A percentile compares a stretch with the other conserved stretches of the same genome.
Conservation (phyloP, 2,797 vertebrate genomes). For the Ciconia nigra region DNA sequence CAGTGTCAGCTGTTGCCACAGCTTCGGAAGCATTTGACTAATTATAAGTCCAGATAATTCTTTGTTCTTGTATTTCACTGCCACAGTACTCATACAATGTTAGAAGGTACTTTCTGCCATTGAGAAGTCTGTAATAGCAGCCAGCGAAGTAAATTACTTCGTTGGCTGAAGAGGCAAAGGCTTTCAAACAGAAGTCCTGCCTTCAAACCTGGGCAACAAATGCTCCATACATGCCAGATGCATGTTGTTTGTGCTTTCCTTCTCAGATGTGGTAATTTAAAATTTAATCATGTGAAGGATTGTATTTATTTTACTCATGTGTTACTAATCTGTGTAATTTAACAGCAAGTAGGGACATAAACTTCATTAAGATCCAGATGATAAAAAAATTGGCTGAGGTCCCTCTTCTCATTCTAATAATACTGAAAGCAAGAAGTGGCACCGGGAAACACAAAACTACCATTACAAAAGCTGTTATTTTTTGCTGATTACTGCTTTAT, state of each 20-base stretch:
- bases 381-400: not conserved
- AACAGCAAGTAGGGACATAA: conserved; percentile 38
- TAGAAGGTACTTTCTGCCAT: not conserved
- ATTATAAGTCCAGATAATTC: not conserved
- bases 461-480: not conserved
- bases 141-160: not conserved
- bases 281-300: conserved; percentile 24
- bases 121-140: not conserved
- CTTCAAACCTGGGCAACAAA: not conserved
- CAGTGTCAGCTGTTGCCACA: not conserved
- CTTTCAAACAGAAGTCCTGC: not conserved
- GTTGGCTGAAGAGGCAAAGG: not conserved
- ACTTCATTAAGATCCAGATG: conserved; percentile 11
- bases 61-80: not conserved
- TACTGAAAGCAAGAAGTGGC: not conserved
- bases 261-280: conserved; percentile 19
- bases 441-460: not conserved
- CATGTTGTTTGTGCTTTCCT: not conserved
- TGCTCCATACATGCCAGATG: not conserved
- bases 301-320: conserved; percentile 50
- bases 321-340: conserved; percentile 49
- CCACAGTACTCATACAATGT: not conserved
- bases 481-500: not conserved
- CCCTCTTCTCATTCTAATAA: not conserved
- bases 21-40: not conserved